Conservation (phyloP, 2,113 vertebrate species). For the Prionailurus bengalensis region DNA sequence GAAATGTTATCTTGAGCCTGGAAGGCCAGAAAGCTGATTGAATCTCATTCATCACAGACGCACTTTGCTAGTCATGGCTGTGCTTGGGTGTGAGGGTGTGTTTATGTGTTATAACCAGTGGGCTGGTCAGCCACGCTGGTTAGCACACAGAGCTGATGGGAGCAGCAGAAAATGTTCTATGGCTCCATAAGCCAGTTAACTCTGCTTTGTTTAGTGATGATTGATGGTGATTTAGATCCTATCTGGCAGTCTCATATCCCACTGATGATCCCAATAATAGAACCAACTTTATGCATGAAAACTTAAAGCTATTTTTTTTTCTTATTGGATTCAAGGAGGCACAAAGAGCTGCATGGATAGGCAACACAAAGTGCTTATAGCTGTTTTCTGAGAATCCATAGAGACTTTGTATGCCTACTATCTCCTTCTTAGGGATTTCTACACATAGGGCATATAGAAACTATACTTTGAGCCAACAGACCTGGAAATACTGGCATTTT, state of each 20-base stretch:
- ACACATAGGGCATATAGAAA: neutral
- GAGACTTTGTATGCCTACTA: neutral
- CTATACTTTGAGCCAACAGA: neutral
- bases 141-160: neutral
- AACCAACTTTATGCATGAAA: slow-evolving; percentile 8
- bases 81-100: slow-evolving; percentile 42
- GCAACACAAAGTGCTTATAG: neutral
- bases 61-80: slow-evolving; percentile 68
- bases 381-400: neutral
- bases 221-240: neutral
- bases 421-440: neutral
- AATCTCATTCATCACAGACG: slow-evolving; percentile 82
- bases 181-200: neutral
- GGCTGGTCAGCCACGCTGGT: slow-evolving; percentile 45
- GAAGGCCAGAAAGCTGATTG: slow-evolving; percentile 77
- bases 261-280: slow-evolving; percentile 6
- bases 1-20: slow-evolving; percentile 80
- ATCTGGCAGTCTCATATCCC: neutral
- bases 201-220: slow-evolving; percentile 55
- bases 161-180: neutral
- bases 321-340: neutral
- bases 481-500: neutral
- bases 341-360: neutral
- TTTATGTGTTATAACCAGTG: slow-evolving; percentile 41
- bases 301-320: slow-evolving; percentile 26